These are phyloP conservation scores for Ctenomys sociabilis DNA, from an alignment of 2,113 vertebrate species.

Conservation along the genomic window DNA sequence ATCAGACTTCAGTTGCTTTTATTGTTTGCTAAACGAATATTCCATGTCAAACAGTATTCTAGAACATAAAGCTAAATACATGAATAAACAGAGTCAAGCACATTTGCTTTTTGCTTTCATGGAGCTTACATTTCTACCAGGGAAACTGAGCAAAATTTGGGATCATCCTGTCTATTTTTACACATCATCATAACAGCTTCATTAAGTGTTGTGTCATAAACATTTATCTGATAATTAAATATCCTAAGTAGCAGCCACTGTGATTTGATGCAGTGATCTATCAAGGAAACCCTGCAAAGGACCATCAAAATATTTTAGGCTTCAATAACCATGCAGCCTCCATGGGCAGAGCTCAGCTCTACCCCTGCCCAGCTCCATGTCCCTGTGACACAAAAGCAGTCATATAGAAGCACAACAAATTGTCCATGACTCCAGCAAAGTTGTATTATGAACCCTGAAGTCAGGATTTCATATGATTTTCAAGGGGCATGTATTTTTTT, in stretches of 20 bases:
- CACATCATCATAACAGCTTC: neutral
- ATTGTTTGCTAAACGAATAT: neutral
- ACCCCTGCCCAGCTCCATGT: neutral
- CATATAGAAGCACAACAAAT: neutral
- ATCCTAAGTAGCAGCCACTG: neutral
- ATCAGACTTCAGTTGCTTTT: neutral
- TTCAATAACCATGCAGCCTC: accelerated
- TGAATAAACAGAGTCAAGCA: neutral
- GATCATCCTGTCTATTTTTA: neutral
- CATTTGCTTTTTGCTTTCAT: neutral
- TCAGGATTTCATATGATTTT: neutral
- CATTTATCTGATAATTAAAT: neutral
- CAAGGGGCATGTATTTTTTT: neutral
- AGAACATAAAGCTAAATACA: neutral
- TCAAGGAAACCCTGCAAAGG: neutral
- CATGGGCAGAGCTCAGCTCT: neutral
- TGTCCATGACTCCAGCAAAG: neutral
- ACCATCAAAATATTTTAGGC: neutral
- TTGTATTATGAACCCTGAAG: neutral
- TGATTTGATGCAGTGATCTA: neutral
- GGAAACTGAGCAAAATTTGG: neutral
- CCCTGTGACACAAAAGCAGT: neutral
- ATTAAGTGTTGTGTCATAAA: neutral
- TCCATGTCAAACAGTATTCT: neutral
- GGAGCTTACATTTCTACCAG: neutral